phyloP scores from a whole-genome alignment of 2,113 vertebrate genomes.

The Herpailurus yagouaroundi region DNA sequence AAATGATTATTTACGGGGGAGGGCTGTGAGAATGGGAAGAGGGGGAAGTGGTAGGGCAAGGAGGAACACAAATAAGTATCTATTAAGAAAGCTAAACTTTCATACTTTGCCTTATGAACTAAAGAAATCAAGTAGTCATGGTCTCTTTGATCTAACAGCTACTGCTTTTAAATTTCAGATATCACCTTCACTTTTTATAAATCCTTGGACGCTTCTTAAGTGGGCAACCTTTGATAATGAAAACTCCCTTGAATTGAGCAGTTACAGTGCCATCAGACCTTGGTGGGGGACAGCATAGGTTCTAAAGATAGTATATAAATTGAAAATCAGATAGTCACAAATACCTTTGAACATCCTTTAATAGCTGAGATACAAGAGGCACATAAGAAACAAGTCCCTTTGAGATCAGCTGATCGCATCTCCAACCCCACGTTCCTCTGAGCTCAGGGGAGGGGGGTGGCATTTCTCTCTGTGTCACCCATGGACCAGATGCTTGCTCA shows the following conservation, averaged over 20 bases:
- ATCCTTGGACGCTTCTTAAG: background rate
- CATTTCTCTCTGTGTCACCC: background rate
- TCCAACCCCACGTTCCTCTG: background rate
- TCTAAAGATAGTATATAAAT: background rate
- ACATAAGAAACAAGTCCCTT: background rate
- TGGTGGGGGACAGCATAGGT: background rate
- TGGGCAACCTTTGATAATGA: background rate
- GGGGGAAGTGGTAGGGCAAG: no score
- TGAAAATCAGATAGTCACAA: background rate
- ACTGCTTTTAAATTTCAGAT: background rate
- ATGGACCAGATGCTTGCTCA: background rate
- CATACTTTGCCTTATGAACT: background rate
- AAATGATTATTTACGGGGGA: background rate
- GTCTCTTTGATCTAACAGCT: background rate
- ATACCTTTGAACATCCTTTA: background rate
- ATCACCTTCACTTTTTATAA: background rate
- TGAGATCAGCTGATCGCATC: background rate
- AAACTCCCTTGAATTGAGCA: background rate
- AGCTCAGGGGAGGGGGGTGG: rapidly evolving
- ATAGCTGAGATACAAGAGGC: background rate
- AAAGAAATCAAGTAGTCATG: background rate
- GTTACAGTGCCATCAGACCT: background rate
- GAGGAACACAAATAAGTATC: background rate
- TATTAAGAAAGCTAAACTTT: background rate
- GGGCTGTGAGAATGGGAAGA: background rate